Percentiles rank a stretch among this genome's conserved stretches.
These are phyloP conservation scores for Hipposideros armiger DNA, from an alignment of 2,113 vertebrate species.

Conservation along the genomic window DNA sequence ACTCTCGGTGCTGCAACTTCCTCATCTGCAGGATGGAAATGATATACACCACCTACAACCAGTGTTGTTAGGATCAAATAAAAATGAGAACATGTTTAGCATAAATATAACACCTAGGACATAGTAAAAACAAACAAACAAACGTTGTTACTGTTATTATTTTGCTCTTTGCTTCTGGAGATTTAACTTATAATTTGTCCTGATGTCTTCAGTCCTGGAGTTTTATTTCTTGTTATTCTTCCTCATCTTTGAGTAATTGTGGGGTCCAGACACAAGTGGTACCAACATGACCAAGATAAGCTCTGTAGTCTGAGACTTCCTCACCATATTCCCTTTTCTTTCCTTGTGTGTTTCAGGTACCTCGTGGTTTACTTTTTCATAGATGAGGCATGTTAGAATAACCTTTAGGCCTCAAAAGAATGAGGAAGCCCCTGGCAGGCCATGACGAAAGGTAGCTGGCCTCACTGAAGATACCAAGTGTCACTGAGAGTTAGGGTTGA, in stretches of 20 bases:
- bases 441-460: not conserved
- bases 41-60: accelerated
- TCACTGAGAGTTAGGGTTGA: not conserved
- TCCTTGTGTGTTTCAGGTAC: not conserved
- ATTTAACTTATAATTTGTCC: not conserved
- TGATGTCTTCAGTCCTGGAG: not conserved
- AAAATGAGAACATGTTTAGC: accelerated
- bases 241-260: not conserved
- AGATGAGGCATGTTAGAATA: not conserved
- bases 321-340: not conserved
- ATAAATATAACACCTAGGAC: accelerated
- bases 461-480: not conserved
- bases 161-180: not conserved
- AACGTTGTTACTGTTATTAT: not conserved
- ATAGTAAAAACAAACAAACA: too few species aligned
- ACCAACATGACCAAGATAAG: not conserved
- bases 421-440: not conserved
- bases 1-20: not conserved
- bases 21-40: not conserved
- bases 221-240: not conserved
- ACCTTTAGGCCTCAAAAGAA: not conserved
- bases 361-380: not conserved
- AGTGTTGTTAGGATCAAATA: not conserved
- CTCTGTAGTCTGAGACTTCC: not conserved
- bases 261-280: not conserved